Evolutionary conservation across 1,140 invertebrate species (phyloP), one percentile per base, ranked within the genome.

Genomic region (Drosophila melanica): DNA sequence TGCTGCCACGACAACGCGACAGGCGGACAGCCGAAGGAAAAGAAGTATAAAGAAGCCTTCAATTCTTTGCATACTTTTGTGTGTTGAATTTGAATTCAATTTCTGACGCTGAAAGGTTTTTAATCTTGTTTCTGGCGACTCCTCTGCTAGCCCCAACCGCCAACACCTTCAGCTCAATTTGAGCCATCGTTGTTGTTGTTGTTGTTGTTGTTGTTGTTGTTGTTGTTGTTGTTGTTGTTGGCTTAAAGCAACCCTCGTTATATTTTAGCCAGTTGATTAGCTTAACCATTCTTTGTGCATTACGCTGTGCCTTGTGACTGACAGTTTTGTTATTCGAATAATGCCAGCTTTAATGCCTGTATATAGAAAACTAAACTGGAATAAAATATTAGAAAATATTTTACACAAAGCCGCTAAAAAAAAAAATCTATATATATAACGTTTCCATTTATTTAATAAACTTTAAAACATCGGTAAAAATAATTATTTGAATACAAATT

Each of bases 11-110:
- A 68, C 63, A 74, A 53, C 72, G 57, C 63, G 68, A 55, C 30
- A 2, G 54, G 33, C 23, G n/a, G 48, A 14, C n/a, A 33, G 23
- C 9, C 30, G 20, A 39, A 51, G 58, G 4, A 18, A 39, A 20
- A 14, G 35, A 64, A 59, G 33, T 10, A 65, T 68, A 33, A 55
- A 68, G 64, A 72, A 71, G 51, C 58, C 51, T 71, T 82, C 79
- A 67, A 82, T 87, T 77, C 79, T 74, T 78, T 80, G 84, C 84
- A 89, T 89, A 84, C 79, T 89, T 89, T 69, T 89, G 84, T 89
- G 85, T 87, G 79, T 82, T 80, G 84, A 89, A 89, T 89, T 89
- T 80, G 84, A 89, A 89, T 89, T 89, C 84, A 89, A 89, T 89
- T 89, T 89, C 84, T 81, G 85, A 80, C 70, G 77, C 77, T 89